Evolutionary conservation across 1,140 invertebrate genomes (phyloP).

Genomic region (Eumeta japonica): DNA sequence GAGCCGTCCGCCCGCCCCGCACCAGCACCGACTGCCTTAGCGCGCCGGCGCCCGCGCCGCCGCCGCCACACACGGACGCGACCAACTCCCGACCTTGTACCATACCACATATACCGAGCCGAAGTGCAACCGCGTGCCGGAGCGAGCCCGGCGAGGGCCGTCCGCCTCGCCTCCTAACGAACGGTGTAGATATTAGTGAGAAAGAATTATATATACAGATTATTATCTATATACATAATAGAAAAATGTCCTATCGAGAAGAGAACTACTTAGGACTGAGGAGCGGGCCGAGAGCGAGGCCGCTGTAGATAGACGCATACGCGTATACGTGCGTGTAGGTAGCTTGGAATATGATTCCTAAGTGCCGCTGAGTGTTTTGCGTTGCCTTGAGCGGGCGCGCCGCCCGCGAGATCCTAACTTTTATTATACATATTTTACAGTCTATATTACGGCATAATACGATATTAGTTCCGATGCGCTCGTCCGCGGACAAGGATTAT

Average conservation of each 20-base stretch:
- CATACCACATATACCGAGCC: no score
- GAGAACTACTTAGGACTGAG: constrained; percentile 38
- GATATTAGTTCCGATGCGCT: constrained; percentile 35
- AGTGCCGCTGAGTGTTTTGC: constrained; percentile 23
- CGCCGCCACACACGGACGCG: constrained; percentile 14
- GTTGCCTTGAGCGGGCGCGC: constrained; percentile 21
- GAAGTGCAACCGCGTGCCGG: no score
- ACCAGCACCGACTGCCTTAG: constrained; percentile 11
- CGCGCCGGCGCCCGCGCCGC: constrained; percentile 9
- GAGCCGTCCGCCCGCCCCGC: constrained; percentile 16
- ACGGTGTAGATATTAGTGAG: constrained; percentile 57
- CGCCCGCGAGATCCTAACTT: constrained; percentile 14
- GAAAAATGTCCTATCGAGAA: constrained; percentile 51
- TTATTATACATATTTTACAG: constrained; percentile 43
- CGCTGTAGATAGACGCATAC: no score
- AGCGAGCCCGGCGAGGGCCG: no score
- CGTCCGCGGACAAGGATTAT: constrained; percentile 31
- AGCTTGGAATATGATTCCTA: constrained; percentile 49
- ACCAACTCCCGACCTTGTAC: constrained; percentile 11
- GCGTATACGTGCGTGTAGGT: no score
- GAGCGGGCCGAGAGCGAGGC: no score
- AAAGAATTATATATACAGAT: constrained; percentile 54
- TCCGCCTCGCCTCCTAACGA: no score
- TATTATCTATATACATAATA: constrained; percentile 57
- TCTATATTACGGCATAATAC: constrained; percentile 51